Evolutionary conservation across 2,797 vertebrate genomes (phyloP), one percentile per base, ranked within the genome.

Genomic region (Dallia pectoralis): DNA sequence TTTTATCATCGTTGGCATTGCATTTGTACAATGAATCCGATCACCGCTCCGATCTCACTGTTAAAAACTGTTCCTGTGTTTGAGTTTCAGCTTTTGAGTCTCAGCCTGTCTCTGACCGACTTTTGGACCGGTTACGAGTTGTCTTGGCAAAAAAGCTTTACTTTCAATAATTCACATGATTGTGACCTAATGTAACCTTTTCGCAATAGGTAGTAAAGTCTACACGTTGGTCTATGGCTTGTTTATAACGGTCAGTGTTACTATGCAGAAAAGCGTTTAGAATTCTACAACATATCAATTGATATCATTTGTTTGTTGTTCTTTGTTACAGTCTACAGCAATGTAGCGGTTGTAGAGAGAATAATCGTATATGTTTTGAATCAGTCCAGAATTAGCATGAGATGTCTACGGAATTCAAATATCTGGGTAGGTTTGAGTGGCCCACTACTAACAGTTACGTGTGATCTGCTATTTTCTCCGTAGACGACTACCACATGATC

Each of bases 11-110:
- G 68, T 61, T 82, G 75, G 70, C 33, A 25, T 44, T 19, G 53
- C 82, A 83, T 59, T 67, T 76, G 77, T 71, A 86, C 88, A 88
- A 87, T 89, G 88, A 49, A 89, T 81, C 77, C 63, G 85, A 82
- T 78, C 63, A 40, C 71, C 63, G 22, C 19, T 70, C 12, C 2
- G 36, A 12, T 15, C 25, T 67, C 36, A n/a, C n/a, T 33, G n/a
- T 30, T 36, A n/a, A 1, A 48, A 56, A 49, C 33, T 70, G 51
- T 70, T 70, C 59, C 29, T 19, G 7, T 30, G 47, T 69, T 29
- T 19, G 40, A 14, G 40, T 44, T 44, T 44, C 40, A n/a, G n/a
- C n/a, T n/a, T 69, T 29, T 19, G 40, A 14, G 40, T 44, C 14
- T 44, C 40, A 44, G 40, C 11, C 40, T 4, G 12, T 59, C 3